These are phyloP conservation scores for Hypercompe scribonia DNA, from an alignment of 2,888 invertebrate genomes.

Conservation along the genomic window DNA sequence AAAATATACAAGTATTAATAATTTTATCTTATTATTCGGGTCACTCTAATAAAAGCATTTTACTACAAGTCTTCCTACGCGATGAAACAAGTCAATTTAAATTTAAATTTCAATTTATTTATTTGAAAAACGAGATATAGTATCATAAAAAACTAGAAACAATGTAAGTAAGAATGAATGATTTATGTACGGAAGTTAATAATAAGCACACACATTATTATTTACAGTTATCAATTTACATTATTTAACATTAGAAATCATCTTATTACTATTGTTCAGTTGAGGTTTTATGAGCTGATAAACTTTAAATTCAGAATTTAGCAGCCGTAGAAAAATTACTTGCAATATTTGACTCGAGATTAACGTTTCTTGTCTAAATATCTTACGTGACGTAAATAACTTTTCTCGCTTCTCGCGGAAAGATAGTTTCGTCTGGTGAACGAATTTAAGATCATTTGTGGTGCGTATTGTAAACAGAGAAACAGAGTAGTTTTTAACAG, in stretches of 20 bases:
- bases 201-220: background rate
- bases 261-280: background rate
- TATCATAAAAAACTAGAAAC: background rate
- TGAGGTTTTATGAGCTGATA: background rate
- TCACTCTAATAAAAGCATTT: background rate
- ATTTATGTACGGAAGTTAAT: background rate
- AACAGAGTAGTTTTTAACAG: conserved; percentile 38
- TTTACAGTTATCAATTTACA: background rate
- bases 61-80: background rate
- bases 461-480: conserved; percentile 40
- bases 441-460: conserved; percentile 28
- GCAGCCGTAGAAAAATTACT: background rate
- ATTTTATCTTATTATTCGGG: background rate
- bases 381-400: conserved; percentile 17
- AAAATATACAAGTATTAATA: background rate
- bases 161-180: background rate
- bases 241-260: background rate
- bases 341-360: conserved; percentile 25
- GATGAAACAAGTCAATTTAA: background rate
- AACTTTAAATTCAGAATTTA: background rate
- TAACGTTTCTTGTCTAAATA: conserved; percentile 20
- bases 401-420: conserved; percentile 31
- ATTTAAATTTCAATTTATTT: background rate
- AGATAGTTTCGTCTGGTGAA: conserved; percentile 26
- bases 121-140: background rate